Conservation (phyloP, 2,113 vertebrate genomes). For the Lycaon pictus region DNA sequence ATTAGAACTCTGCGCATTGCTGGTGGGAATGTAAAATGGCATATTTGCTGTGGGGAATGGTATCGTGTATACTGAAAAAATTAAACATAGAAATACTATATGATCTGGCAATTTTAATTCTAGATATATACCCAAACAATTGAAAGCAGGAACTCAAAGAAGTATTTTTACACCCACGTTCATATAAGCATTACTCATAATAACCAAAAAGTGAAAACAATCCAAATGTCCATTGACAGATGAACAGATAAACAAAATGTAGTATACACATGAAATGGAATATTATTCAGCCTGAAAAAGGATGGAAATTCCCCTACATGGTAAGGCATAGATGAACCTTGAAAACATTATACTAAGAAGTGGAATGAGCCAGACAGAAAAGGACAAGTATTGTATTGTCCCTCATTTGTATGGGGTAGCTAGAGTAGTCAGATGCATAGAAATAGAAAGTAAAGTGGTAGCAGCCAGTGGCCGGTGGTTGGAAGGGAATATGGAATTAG, state of each 20-base stretch:
- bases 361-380: constrained; percentile 8
- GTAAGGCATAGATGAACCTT: background rate
- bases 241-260: background rate
- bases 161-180: background rate
- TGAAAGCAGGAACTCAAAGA: background rate
- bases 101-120: background rate
- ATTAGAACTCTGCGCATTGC: background rate
- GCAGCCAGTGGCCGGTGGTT: background rate
- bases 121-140: background rate
- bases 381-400: background rate
- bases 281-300: background rate
- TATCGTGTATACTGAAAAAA: background rate
- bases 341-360: background rate
- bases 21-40: background rate
- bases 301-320: background rate
- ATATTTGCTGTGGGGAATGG: background rate
- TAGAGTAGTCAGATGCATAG: background rate
- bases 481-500: background rate
- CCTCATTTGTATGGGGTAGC: background rate
- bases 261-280: background rate
- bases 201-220: background rate
- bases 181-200: background rate
- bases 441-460: background rate
- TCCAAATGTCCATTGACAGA: background rate
- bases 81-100: background rate